A percentile compares a stretch with the other conserved stretches of the same genome.
phyloP scores from a whole-genome alignment of 2,797 vertebrate genomes.

The Chaunax sp. region DNA sequence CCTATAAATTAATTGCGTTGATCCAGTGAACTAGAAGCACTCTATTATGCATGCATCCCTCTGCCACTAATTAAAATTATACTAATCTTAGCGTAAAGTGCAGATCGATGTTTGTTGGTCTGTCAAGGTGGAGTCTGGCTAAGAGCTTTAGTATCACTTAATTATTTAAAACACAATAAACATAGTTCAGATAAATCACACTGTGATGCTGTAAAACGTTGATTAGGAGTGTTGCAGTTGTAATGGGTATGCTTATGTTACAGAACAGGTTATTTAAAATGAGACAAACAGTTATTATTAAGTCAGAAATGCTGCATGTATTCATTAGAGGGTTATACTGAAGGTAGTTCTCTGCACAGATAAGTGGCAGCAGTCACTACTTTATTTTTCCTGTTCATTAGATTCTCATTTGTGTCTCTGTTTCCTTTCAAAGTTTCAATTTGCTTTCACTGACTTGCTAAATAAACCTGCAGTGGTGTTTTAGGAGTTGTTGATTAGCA shows the following conservation, averaged over 20 bases:
- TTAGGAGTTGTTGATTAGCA: slow-evolving; percentile 26
- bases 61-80: slow-evolving; percentile 23
- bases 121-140: slow-evolving; percentile 33
- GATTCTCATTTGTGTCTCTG: slow-evolving; percentile 9
- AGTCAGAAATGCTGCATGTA: neutral
- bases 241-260: slow-evolving; percentile 5
- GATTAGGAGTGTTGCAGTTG: slow-evolving; percentile 17
- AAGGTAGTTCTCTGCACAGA: too few relatives aligned
- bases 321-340: neutral
- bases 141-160: slow-evolving; percentile 14
- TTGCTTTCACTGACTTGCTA: slow-evolving; percentile 43
- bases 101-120: slow-evolving; percentile 30
- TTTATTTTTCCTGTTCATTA: neutral
- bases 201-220: neutral
- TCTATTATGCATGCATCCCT: slow-evolving; percentile 6
- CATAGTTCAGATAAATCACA: slow-evolving; percentile 10
- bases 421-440: slow-evolving; percentile 23
- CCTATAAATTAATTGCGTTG: neutral
- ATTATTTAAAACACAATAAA: slow-evolving; percentile 34
- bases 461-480: slow-evolving; percentile 44
- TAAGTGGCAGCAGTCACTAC: neutral
- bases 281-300: neutral
- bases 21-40: slow-evolving; percentile 5
- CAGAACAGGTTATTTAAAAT: slow-evolving; percentile 16
- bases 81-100: slow-evolving; percentile 7